Evolutionary conservation across 2,888 invertebrate genomes (phyloP).

Genomic region (Mythimna ferrago): DNA sequence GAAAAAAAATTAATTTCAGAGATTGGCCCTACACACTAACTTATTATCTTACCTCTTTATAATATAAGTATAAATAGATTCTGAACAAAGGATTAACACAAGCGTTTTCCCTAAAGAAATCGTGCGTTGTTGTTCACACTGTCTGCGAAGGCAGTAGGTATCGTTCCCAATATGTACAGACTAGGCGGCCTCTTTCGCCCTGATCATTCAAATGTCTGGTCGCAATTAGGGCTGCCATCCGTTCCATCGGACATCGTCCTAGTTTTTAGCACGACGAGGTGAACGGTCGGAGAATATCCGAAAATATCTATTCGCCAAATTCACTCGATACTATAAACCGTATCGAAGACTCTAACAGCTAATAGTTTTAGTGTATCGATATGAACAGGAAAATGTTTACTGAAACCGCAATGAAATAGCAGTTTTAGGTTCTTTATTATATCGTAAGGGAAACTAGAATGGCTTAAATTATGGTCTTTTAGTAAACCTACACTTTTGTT

Average conservation of each 20-base stretch:
- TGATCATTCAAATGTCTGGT: slow-evolving; percentile 70
- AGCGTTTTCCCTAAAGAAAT: slow-evolving; percentile 15
- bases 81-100: slow-evolving; percentile 2
- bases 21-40: no score
- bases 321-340: slow-evolving; percentile 48
- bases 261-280: slow-evolving; percentile 70
- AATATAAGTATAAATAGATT: background rate
- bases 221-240: slow-evolving; percentile 71
- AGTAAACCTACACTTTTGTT: slow-evolving; percentile 18
- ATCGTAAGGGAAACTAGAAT: slow-evolving; percentile 40
- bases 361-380: slow-evolving; percentile 59
- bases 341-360: slow-evolving; percentile 52
- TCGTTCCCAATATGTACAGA: slow-evolving; percentile 43
- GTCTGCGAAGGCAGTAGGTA: slow-evolving; percentile 45
- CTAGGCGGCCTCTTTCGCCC: slow-evolving; percentile 67
- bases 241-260: slow-evolving; percentile 70
- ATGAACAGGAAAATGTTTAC: slow-evolving; percentile 60
- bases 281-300: slow-evolving; percentile 68
- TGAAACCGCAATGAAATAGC: slow-evolving; percentile 56
- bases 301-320: slow-evolving; percentile 65
- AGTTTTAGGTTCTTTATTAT: slow-evolving; percentile 39
- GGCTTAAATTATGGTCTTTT: slow-evolving; percentile 48
- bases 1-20: no score
- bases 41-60: no score
- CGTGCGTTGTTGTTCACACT: slow-evolving; percentile 20